Evolutionary conservation across 2,113 vertebrate species (phyloP).

Genomic region (Alosa alosa): DNA sequence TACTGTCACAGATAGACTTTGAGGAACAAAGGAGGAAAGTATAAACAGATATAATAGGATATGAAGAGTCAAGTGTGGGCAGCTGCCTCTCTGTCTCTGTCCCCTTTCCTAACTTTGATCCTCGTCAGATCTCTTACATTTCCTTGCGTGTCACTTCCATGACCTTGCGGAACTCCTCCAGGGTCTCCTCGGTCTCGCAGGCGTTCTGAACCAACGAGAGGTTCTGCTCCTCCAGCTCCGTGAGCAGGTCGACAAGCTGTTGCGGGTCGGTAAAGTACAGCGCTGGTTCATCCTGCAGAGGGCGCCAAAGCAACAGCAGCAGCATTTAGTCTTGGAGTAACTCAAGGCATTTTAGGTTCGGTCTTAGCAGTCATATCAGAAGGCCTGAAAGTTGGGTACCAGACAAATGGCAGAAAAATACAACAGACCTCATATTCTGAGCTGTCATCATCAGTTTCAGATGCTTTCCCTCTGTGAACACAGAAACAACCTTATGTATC

Average conservation of each 20-base stretch:
- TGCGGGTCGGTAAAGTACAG: slow-evolving; percentile 88
- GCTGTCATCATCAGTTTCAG: slow-evolving; percentile 40
- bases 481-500: background rate
- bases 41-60: background rate
- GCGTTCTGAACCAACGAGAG: slow-evolving; percentile 82
- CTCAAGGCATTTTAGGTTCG: background rate
- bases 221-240: slow-evolving; percentile 83
- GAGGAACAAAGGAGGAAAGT: background rate
- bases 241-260: slow-evolving; percentile 81
- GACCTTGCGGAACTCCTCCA: slow-evolving; percentile 70
- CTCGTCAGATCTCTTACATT: slow-evolving; percentile 62
- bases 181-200: slow-evolving; percentile 72
- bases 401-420: background rate
- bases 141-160: slow-evolving; percentile 67
- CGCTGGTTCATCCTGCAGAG: slow-evolving; percentile 70
- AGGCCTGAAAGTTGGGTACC: background rate
- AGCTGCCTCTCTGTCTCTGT: background rate
- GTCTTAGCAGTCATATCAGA: too few relatives aligned
- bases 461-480: slow-evolving; percentile 45
- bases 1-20: background rate
- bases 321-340: background rate
- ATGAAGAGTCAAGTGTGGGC: background rate
- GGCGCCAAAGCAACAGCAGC: background rate
- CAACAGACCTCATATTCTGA: slow-evolving; percentile 65
- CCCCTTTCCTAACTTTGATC: background rate